A percentile compares a stretch with the other conserved stretches of the same genome.
Evolutionary conservation across 2,888 invertebrate species (phyloP).

Genomic region (Oscheius sp.): DNA sequence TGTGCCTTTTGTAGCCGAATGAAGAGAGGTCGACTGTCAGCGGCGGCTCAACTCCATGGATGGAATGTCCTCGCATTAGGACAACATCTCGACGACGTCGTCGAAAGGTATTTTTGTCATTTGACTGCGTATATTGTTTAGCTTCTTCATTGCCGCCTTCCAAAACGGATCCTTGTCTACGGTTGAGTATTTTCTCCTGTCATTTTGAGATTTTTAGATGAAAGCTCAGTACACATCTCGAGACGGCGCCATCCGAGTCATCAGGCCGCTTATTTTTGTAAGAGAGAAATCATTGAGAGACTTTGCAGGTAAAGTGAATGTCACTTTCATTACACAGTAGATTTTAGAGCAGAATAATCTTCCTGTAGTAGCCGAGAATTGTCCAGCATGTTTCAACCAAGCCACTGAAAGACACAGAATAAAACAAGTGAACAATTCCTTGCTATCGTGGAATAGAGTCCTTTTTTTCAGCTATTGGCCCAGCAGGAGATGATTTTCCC

Average conservation of each 20-base stretch:
- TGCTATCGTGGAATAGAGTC: background rate
- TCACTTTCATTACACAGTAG: too few relatives aligned
- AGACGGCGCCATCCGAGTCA: slow-evolving; percentile 84
- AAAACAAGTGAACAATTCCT: slow-evolving; percentile 41
- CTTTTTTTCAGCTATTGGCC: slow-evolving; percentile 51
- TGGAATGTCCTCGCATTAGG: slow-evolving; percentile 90
- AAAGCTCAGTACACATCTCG: slow-evolving; percentile 84
- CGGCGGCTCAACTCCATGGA: slow-evolving; percentile 82
- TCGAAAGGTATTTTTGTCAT: slow-evolving; percentile 77
- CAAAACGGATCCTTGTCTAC: slow-evolving; percentile 84
- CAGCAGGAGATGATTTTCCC: slow-evolving; percentile 63
- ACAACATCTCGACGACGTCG: slow-evolving; percentile 87
- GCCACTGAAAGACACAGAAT: slow-evolving; percentile 61
- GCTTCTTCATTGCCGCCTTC: slow-evolving; percentile 83
- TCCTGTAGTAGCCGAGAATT: slow-evolving; percentile 81
- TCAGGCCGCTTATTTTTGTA: slow-evolving; percentile 88
- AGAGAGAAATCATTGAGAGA: slow-evolving; percentile 83
- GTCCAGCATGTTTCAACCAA: slow-evolving; percentile 76
- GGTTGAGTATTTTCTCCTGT: too few relatives aligned
- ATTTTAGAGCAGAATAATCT: slow-evolving; percentile 81
- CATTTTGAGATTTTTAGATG: too few relatives aligned
- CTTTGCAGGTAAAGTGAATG: too few relatives aligned
- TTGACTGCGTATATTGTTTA: slow-evolving; percentile 8
- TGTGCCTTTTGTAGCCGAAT: slow-evolving; percentile 83
- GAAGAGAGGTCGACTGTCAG: slow-evolving; percentile 82